Percentiles rank a stretch among this genome's conserved stretches.
Conservation (phyloP, 2,888 invertebrate genomes). For the Hypena proboscidalis region DNA sequence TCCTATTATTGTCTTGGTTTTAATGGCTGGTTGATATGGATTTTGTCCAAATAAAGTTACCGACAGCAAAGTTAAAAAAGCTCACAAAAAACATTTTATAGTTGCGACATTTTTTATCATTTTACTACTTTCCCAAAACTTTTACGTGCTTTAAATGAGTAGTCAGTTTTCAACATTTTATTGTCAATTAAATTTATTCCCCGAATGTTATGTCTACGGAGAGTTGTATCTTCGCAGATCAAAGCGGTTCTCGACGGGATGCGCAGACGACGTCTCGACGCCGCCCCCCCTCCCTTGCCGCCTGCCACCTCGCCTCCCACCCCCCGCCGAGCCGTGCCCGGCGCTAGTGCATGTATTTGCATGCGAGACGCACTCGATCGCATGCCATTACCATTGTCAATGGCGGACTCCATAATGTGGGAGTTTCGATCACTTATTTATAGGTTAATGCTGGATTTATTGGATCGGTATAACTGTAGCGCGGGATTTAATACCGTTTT, state of each 20-base stretch:
- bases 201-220: slow-evolving; percentile 39
- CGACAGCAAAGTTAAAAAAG: no score
- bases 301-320: slow-evolving; percentile 18
- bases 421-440: slow-evolving; percentile 37
- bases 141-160: no score
- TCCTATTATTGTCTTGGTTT: no score
- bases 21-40: no score
- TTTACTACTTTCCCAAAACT: background rate
- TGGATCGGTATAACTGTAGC: background rate
- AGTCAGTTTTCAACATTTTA: no score
- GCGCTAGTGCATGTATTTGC: slow-evolving; percentile 53
- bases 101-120: no score
- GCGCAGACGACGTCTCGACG: slow-evolving; percentile 80
- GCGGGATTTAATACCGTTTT: no score
- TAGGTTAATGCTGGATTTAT: slow-evolving; percentile 14
- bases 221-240: slow-evolving; percentile 54
- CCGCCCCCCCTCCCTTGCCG: slow-evolving; percentile 32
- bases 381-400: slow-evolving; percentile 45
- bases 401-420: slow-evolving; percentile 43
- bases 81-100: no score
- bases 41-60: no score
- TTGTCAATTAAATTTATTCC: slow-evolving; percentile 14
- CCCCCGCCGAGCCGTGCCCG: slow-evolving; percentile 43
- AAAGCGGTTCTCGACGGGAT: slow-evolving; percentile 73
- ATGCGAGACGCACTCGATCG: slow-evolving; percentile 37